Percentiles rank a stretch among this genome's conserved stretches.
Conservation (phyloP, 2,797 vertebrate genomes). For the Propithecus perrieri region DNA sequence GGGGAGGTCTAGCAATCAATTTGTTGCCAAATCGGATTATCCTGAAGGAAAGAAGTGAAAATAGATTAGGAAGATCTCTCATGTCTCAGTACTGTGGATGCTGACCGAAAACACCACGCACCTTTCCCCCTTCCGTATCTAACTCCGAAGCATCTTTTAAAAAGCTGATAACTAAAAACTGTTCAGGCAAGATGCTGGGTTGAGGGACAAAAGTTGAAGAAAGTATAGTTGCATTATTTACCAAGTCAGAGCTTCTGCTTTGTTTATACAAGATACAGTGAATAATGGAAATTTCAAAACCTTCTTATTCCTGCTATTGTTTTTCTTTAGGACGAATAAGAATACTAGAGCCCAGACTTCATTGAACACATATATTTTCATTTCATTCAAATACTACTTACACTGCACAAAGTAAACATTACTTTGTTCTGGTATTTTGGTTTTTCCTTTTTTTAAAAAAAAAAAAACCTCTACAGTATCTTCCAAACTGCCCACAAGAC, state of each 20-base stretch:
- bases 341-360: slow-evolving; percentile 20
- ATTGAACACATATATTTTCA: slow-evolving; percentile 45
- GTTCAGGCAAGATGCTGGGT: neutral
- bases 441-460: neutral
- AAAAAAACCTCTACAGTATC: neutral
- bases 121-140: neutral
- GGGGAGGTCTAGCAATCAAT: slow-evolving; percentile 32
- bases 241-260: slow-evolving; percentile 42
- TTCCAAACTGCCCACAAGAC: slow-evolving; percentile 62
- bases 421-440: slow-evolving; percentile 41
- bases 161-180: neutral
- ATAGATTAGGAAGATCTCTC: slow-evolving; percentile 35
- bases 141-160: neutral
- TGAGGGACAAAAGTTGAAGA: neutral
- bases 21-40: slow-evolving; percentile 49
- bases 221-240: neutral
- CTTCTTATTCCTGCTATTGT: neutral
- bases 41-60: slow-evolving; percentile 54
- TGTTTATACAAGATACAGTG: neutral
- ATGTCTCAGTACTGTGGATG: neutral
- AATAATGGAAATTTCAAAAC: neutral
- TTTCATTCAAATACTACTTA: slow-evolving; percentile 52
- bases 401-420: slow-evolving; percentile 38
- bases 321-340: slow-evolving; percentile 35
- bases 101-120: neutral